Conservation (phyloP, 2,888 invertebrate genomes). For the Nemapogon koenigi region DNA sequence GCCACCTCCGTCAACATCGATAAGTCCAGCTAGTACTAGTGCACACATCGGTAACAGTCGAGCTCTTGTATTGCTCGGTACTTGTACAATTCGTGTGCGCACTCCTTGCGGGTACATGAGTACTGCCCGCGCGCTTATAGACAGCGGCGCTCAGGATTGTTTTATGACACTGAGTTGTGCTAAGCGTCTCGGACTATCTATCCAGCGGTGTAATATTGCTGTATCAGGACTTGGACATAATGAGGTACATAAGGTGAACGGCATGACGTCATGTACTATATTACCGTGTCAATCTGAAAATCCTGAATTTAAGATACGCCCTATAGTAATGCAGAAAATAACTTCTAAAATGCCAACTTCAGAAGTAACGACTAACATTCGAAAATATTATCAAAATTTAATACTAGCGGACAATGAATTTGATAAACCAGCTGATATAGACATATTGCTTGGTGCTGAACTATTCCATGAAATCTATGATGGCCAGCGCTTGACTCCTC, state of each 20-base stretch:
- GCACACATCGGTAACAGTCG: background rate
- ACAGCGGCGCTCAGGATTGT: conserved; percentile 10
- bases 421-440: background rate
- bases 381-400: conserved; percentile 1
- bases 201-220: conserved; percentile 5
- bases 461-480: background rate
- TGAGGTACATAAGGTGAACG: no score
- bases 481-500: background rate
- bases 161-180: conserved; percentile 10
- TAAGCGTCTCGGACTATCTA: conserved; percentile 6
- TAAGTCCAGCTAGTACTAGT: background rate
- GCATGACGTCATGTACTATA: no score
- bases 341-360: conserved; percentile 3
- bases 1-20: background rate
- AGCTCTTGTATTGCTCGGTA: conserved; percentile 7
- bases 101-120: background rate
- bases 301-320: background rate
- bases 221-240: no score
- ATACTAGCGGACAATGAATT: conserved; percentile 1
- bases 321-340: conserved; percentile 1
- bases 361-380: background rate
- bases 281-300: no score
- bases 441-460: conserved; percentile 1
- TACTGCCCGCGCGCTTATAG: conserved; percentile 7
- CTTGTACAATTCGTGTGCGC: conserved; percentile 1